Evolutionary conservation across 2,113 vertebrate genomes (phyloP).

Genomic region (Pipa parva): DNA sequence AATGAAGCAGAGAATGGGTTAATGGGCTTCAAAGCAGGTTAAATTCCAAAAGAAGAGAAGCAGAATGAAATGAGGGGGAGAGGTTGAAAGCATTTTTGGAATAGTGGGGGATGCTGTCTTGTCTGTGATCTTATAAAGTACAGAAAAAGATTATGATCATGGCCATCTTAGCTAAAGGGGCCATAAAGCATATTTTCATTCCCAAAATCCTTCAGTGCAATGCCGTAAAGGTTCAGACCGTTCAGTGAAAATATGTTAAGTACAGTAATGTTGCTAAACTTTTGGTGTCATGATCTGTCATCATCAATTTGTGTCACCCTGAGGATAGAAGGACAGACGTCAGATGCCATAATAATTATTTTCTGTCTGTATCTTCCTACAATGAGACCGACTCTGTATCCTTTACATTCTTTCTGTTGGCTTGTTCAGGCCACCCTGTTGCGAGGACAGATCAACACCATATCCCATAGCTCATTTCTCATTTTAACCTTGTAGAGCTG

Average conservation of each 20-base stretch:
- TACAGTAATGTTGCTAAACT: background rate
- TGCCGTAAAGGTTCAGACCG: too few species aligned
- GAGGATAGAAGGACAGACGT: background rate
- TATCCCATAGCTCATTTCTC: background rate
- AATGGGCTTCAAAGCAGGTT: constrained; percentile 27
- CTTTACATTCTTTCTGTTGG: background rate
- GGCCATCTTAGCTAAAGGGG: background rate
- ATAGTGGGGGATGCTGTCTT: background rate
- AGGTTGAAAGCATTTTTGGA: constrained; percentile 14
- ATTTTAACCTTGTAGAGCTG: background rate
- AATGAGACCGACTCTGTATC: background rate
- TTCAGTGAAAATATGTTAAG: background rate
- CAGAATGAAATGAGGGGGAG: constrained; percentile 14
- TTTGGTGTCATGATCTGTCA: background rate
- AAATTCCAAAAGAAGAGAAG: constrained; percentile 19
- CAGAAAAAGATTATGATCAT: background rate
- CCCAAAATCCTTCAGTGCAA: too few species aligned
- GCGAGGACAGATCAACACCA: background rate
- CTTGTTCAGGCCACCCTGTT: background rate
- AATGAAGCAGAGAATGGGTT: constrained; percentile 1
- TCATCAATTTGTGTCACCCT: background rate
- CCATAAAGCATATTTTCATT: background rate
- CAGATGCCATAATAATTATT: background rate
- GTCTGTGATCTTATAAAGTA: background rate
- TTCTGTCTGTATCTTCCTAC: background rate